Conservation (phyloP, 2,797 vertebrate genomes). For the Bradypodion pumilum region DNA sequence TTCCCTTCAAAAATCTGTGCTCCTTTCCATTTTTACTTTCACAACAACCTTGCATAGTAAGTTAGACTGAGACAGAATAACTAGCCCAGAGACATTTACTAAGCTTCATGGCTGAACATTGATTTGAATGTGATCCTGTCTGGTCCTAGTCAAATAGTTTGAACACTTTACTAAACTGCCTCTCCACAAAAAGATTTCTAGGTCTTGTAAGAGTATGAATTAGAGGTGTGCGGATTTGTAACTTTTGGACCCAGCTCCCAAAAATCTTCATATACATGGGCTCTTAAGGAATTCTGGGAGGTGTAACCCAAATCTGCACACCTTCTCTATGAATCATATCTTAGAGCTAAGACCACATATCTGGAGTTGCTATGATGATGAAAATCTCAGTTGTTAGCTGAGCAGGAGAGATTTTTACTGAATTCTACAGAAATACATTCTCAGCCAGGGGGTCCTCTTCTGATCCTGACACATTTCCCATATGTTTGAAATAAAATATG, state of each 20-base stretch:
- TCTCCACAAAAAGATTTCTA: background rate
- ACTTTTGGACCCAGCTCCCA: too few species aligned
- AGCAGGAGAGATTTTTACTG: background rate
- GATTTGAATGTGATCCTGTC: background rate
- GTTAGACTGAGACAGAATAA: background rate
- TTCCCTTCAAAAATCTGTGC: background rate
- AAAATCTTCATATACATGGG: too few species aligned
- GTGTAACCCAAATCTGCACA: too few species aligned
- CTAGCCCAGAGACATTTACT: background rate
- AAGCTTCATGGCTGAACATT: background rate
- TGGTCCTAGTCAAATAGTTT: background rate
- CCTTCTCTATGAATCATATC: background rate
- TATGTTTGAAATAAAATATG: conserved; percentile 7
- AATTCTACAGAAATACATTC: background rate
- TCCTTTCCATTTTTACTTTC: background rate
- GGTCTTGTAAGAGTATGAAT: background rate
- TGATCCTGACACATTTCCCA: background rate
- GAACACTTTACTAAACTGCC: background rate
- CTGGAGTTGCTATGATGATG: background rate
- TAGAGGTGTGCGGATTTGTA: too few species aligned
- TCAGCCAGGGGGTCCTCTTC: too few species aligned
- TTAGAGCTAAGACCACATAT: background rate
- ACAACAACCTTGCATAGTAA: background rate
- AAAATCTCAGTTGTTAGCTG: background rate
- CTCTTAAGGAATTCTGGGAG: too few species aligned